Evolutionary conservation across 2,888 invertebrate genomes (phyloP).

Genomic region (Troilus luridus): DNA sequence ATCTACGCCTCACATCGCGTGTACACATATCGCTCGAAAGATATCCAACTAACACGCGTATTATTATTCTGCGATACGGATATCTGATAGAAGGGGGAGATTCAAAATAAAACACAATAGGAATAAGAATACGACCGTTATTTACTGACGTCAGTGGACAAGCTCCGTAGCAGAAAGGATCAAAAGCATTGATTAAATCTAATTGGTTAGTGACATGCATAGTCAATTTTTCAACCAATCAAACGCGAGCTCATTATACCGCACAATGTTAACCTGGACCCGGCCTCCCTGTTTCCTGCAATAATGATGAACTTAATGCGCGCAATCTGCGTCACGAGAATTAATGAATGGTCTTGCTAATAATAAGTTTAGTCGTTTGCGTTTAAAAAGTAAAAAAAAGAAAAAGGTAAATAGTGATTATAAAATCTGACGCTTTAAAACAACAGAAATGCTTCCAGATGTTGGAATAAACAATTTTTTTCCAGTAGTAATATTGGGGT

Average conservation of each 20-base stretch:
- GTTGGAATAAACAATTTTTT: too few species aligned
- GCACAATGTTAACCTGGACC: not conserved
- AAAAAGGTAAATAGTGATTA: not conserved
- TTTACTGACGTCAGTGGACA: not conserved
- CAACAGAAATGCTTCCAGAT: too few species aligned
- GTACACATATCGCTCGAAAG: not conserved
- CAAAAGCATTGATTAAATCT: not conserved
- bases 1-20: not conserved
- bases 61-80: not conserved
- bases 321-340: not conserved
- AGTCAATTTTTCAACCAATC: not conserved
- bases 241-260: not conserved
- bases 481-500: too few species aligned
- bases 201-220: not conserved
- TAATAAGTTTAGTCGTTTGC: not conserved
- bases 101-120: not conserved
- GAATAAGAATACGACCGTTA: not conserved
- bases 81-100: not conserved
- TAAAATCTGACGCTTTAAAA: not conserved
- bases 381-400: not conserved
- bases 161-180: not conserved
- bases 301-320: not conserved
- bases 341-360: not conserved
- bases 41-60: not conserved
- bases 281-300: not conserved